These are phyloP conservation scores for Cichlasoma orientale DNA, from an alignment of 2,797 vertebrate species.

Conservation along the genomic window DNA sequence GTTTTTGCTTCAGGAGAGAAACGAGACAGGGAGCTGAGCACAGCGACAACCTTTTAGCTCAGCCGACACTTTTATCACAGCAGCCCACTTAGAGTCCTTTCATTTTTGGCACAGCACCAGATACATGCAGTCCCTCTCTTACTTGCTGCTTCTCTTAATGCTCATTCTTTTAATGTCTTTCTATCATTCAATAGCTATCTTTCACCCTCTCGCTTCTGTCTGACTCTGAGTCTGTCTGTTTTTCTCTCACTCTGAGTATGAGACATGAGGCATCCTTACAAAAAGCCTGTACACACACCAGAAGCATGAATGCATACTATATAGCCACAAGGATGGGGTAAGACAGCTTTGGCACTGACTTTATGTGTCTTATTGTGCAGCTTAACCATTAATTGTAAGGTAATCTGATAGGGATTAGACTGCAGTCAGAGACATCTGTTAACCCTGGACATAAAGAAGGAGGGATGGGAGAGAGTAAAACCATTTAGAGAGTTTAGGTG, in stretches of 20 bases:
- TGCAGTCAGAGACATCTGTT: constrained; percentile 51
- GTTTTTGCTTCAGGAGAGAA: constrained; percentile 35
- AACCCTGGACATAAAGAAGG: constrained; percentile 22
- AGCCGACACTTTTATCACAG: constrained; percentile 56
- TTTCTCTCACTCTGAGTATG: background rate
- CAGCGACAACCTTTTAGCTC: constrained; percentile 51
- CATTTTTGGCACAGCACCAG: constrained; percentile 47
- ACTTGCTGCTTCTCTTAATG: constrained; percentile 13
- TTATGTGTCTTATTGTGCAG: constrained; percentile 45
- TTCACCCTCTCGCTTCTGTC: background rate
- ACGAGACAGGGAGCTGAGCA: constrained; percentile 30
- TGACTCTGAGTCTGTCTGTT: background rate
- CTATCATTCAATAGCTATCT: background rate
- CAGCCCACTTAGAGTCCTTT: constrained; percentile 51
- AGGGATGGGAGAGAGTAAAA: constrained; percentile 3
- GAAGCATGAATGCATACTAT: constrained; percentile 16
- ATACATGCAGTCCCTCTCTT: constrained; percentile 26
- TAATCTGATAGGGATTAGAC: constrained; percentile 68
- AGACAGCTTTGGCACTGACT: constrained; percentile 27
- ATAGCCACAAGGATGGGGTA: constrained; percentile 21
- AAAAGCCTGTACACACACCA: background rate
- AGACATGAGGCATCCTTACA: constrained; percentile 1
- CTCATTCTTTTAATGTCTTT: background rate
- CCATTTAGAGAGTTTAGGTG: background rate
- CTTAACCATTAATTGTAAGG: constrained; percentile 64